Evolutionary conservation across 2,113 vertebrate genomes (phyloP), one percentile per base, ranked within the genome.

Genomic region (Cyrtonyx montezumae): DNA sequence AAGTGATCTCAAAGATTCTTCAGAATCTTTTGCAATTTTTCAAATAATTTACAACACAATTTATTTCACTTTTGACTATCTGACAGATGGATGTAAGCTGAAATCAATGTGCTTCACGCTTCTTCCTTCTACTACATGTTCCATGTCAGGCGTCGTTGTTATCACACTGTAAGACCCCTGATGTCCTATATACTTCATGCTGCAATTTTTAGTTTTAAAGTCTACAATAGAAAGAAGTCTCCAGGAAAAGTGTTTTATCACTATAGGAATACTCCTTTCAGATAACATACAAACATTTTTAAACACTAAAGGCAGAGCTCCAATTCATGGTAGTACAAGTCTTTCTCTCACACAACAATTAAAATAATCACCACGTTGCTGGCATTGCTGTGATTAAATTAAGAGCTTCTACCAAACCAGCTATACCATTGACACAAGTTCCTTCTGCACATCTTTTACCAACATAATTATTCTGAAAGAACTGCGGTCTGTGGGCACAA

Each of bases 11-110:
- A 85, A 46, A 55, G 67, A 84, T 55, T 91, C 55, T 23, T 67
- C 30, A 37, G 40, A 8, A 9, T 82, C 34, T 81, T 91, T 77
- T 70, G 55, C 20, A 15, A 61, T 13, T 71, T 84, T 48, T 53
- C 17, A 83, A 80, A 68, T 46, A 48, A 32, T 61, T 91, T n/a
- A 56, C 9, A 87, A 32, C 32, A 36, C 66, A 55, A 61, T 65
- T 88, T 90, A 14, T 87, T 91, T 90, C 16, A 43, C 9, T 87
- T 80, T 94, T 79, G 28, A 71, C 7, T 58, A 43, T 74, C 56
- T 56, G 28, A n/a, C 37, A 65, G 17, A 62, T 45, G 30, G 69
- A 75, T 3, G 5, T 75, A 65, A 95, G 56, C 10, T 11, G 76
- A 87, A 51, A 0, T 9, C 43, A 15, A 7, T 17, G 5, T 55